Evolutionary conservation across 1,140 invertebrate species (phyloP).

Genomic region (Bactericera cockerelli): DNA sequence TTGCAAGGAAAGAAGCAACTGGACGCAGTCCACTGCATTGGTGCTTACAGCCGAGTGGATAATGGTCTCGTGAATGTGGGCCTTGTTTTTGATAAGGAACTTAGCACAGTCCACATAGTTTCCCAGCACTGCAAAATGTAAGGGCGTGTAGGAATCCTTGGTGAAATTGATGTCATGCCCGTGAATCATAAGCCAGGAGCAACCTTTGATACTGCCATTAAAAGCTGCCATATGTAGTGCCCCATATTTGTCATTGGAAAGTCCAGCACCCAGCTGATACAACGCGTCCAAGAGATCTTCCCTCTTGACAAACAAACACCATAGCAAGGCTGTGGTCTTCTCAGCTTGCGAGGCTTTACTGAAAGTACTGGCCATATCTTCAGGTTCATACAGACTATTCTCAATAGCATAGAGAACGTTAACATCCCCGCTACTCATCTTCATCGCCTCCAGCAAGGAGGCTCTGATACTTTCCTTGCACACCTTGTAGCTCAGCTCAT

Average conservation of each 20-base stretch:
- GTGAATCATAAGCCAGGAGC: conserved; percentile 43
- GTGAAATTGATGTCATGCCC: conserved; percentile 44
- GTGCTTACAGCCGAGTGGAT: conserved; percentile 59
- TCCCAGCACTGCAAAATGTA: conserved; percentile 67
- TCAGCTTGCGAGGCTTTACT: conserved; percentile 10
- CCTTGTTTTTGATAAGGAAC: conserved; percentile 43
- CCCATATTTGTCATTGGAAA: conserved; percentile 42
- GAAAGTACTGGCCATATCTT: conserved; percentile 29
- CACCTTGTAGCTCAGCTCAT: conserved; percentile 51
- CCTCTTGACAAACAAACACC: conserved; percentile 49
- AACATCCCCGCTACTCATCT: conserved; percentile 41
- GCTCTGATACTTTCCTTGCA: conserved; percentile 53
- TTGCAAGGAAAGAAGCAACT: conserved; percentile 50
- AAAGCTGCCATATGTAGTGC: conserved; percentile 60
- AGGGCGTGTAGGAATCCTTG: conserved; percentile 41
- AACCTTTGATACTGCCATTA: conserved; percentile 44
- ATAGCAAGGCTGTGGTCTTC: conserved; percentile 39
- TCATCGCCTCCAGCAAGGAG: conserved; percentile 52
- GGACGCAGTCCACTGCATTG: conserved; percentile 53
- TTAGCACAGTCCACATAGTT: conserved; percentile 54
- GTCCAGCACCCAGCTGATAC: conserved; percentile 44
- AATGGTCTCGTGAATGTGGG: conserved; percentile 49
- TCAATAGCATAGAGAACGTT: conserved; percentile 54
- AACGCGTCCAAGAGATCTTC: conserved; percentile 43
- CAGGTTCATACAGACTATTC: conserved; percentile 38